A percentile compares a stretch with the other conserved stretches of the same genome.
These are phyloP conservation scores for Drosophila kuntzei DNA, from an alignment of 2,888 invertebrate genomes.

Conservation along the genomic window DNA sequence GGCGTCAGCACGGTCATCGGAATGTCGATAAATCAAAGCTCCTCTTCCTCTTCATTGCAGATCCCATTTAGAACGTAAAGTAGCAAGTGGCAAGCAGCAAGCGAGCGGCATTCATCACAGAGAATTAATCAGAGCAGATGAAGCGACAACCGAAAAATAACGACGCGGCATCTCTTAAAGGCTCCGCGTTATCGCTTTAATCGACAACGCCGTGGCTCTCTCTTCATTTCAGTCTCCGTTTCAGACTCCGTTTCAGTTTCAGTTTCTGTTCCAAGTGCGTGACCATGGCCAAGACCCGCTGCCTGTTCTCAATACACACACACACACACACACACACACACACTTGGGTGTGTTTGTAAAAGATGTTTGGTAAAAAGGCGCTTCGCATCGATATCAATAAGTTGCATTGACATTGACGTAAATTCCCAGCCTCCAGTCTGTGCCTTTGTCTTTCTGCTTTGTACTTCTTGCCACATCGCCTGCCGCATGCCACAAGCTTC, in stretches of 20 bases:
- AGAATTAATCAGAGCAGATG: slow-evolving; percentile 79
- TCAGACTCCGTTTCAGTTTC: slow-evolving; percentile 16
- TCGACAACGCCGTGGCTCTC: slow-evolving; percentile 58
- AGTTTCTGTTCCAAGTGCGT: slow-evolving; percentile 52
- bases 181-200: slow-evolving; percentile 69
- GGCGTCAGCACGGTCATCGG: slow-evolving; percentile 63
- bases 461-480: slow-evolving; percentile 4
- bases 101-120: slow-evolving; percentile 73
- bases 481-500: slow-evolving; percentile 7
- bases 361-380: slow-evolving; percentile 49
- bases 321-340: slow-evolving; percentile 6
- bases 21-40: slow-evolving; percentile 77
- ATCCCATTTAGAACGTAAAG: slow-evolving; percentile 35
- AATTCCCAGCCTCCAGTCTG: slow-evolving; percentile 38
- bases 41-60: slow-evolving; percentile 8
- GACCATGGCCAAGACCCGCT: slow-evolving; percentile 50
- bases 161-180: slow-evolving; percentile 74
- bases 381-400: slow-evolving; percentile 64
- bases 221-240: neutral
- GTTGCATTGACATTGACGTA: slow-evolving; percentile 61
- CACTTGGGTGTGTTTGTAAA: neutral
- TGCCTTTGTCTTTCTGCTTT: neutral
- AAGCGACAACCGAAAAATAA: slow-evolving; percentile 78
- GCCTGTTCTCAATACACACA: slow-evolving; percentile 17
- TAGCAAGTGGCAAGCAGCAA: slow-evolving; percentile 52